Base-by-base conservation (phyloP, 2,888 invertebrate species). In the Pyrrhosoma nymphula region DNA sequence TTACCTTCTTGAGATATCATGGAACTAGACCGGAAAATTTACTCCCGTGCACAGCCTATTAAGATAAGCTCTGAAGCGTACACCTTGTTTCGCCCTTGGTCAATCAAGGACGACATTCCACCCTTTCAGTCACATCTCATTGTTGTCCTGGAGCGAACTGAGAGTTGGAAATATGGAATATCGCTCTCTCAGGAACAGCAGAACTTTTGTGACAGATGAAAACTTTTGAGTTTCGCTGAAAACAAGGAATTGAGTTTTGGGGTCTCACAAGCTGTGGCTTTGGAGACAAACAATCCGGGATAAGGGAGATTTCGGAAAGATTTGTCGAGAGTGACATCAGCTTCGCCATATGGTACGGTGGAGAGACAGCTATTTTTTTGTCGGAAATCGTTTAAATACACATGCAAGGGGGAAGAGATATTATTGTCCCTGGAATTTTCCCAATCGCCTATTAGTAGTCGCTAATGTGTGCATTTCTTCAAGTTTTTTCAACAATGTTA, bases 1-100 rank as follows among this genome's bases (percentile, higher is more conserved):
- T 35, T 35, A 1, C 35, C 82, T 82, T 16, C 35, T 35, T 14
- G 82, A 82, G 82, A 82, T 82, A 82, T 26, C 82, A 82, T 16
- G 35, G 30, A 82, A 82, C 35, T 35, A 82, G 82, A 82, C 82
- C 18, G 82, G 82, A 82, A 82, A 82, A 82, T 30, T 82, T 82
- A 82, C 69, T 69, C 69, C 69, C n/a, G 69, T 69, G 69, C 82
- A 30, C 82, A 16, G 35, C 1, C 82, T 35, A 82, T 26, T 26
- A 82, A 82, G 82, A 82, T 4, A 82, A 8, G 1, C 82, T 10
- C 16, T 82, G 82, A 35, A 82, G 82, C 82, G 35, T 82, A 82
- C 35, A 82, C 35, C 82, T 82, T 82, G 35, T 82, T 82, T 82
- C 82, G 30, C 82, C 82, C 82, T 82, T 82, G 82, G 35, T 82